A percentile compares a stretch with the other conserved stretches of the same genome.
Conservation (phyloP, 2,113 vertebrate species). For the Herpailurus yagouaroundi region DNA sequence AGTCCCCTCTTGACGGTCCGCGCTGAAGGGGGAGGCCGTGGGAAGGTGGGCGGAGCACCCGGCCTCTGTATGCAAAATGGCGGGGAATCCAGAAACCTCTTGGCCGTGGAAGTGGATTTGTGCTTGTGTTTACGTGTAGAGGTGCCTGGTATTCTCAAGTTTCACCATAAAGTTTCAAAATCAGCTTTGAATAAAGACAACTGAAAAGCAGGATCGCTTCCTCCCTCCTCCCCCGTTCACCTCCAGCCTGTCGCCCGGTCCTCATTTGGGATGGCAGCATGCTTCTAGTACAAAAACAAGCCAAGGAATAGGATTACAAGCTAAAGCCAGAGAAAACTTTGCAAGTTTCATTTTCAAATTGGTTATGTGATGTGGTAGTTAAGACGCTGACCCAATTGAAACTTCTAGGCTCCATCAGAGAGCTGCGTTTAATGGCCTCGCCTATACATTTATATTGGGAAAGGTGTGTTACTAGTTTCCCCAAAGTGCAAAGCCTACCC, state of each 20-base stretch:
- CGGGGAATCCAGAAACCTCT: not conserved
- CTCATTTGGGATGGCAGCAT: not conserved
- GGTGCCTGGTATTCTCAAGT: not conserved
- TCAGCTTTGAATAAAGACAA: not conserved
- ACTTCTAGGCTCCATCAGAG: not conserved
- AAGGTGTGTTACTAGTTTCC: constrained; percentile 16
- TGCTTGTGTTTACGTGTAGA: not conserved
- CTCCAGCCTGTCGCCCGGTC: not conserved
- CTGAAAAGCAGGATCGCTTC: not conserved
- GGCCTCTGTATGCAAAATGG: not conserved
- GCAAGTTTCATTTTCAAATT: not conserved
- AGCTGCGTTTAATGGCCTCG: not conserved
- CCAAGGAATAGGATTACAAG: not conserved
- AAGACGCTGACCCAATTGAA: constrained; percentile 33
- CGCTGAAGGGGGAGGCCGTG: too few relatives aligned
- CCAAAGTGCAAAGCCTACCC: constrained; percentile 10
- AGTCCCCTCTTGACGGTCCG: not conserved
- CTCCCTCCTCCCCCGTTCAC: fast-evolving
- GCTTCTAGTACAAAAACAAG: not conserved
- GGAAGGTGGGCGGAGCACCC: not conserved
- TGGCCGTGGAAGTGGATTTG: not conserved
- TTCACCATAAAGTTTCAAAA: not conserved
- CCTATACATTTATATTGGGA: not conserved
- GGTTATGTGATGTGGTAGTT: not conserved
- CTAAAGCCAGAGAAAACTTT: not conserved